phyloP scores from a whole-genome alignment of 2,888 invertebrate genomes.

The Cancer borealis region DNA sequence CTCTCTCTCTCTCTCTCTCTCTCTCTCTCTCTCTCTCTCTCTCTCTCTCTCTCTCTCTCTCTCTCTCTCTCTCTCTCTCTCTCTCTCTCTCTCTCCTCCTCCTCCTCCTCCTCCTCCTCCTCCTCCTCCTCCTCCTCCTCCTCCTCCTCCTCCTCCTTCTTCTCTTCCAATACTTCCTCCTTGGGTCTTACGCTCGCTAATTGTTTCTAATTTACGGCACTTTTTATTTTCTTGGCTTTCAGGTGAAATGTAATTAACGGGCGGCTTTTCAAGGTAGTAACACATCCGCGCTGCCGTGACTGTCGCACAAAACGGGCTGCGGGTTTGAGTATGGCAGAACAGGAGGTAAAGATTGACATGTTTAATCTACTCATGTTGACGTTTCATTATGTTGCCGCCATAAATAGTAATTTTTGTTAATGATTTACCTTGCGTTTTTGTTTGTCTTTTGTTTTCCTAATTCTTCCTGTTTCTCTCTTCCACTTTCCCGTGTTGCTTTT shows the following conservation, averaged over 20 bases:
- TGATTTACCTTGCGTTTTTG: not conserved
- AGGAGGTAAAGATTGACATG: not conserved
- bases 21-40: not conserved
- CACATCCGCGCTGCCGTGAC: not conserved
- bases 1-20: slow-evolving; percentile 15
- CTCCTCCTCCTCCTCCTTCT: not conserved
- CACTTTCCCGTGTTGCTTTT: not conserved
- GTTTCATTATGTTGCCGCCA: not conserved
- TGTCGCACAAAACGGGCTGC: not conserved
- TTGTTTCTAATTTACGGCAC: not conserved
- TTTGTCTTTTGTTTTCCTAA: not conserved
- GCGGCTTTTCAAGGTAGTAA: not conserved
- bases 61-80: not conserved
- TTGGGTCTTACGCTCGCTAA: not conserved
- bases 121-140: not conserved
- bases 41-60: not conserved
- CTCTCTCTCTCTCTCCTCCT: not conserved
- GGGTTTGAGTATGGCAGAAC: not conserved
- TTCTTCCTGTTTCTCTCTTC: not conserved
- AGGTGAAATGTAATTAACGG: not conserved
- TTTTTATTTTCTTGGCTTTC: not conserved
- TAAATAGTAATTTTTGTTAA: not conserved
- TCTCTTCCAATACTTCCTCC: not conserved
- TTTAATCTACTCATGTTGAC: not conserved
- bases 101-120: not conserved